Conservation (phyloP, 1,140 invertebrate species). For the Manduca sexta region DNA sequence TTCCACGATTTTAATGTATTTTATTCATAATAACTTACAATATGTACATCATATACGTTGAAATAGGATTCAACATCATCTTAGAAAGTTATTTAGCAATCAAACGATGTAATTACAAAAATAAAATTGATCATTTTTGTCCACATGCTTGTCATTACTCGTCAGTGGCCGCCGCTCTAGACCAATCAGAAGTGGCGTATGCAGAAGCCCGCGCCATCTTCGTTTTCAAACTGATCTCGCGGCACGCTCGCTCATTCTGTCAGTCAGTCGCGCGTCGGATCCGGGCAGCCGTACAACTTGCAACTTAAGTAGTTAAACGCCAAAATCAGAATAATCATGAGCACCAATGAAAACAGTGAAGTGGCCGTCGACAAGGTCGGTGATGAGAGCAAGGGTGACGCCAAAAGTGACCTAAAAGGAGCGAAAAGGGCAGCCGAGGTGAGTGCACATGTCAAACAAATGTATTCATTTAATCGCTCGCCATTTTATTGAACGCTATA, state of each 20-base stretch:
- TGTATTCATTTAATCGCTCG: slow-evolving; percentile 68
- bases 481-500: slow-evolving; percentile 69
- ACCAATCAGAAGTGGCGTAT: slow-evolving; percentile 75
- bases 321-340: slow-evolving; percentile 80
- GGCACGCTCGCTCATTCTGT: slow-evolving; percentile 59
- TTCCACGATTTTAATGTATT: slow-evolving; percentile 9
- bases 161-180: slow-evolving; percentile 54
- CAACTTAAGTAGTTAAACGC: slow-evolving; percentile 62
- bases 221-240: slow-evolving; percentile 83
- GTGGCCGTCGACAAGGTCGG: slow-evolving; percentile 87
- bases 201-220: slow-evolving; percentile 85
- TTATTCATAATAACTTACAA: background rate
- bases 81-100: background rate
- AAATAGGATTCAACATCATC: slow-evolving; percentile 25
- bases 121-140: slow-evolving; percentile 23
- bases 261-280: slow-evolving; percentile 77
- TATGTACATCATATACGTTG: background rate
- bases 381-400: slow-evolving; percentile 82
- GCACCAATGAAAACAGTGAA: slow-evolving; percentile 87
- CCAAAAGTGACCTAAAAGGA: slow-evolving; percentile 88
- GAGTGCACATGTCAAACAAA: slow-evolving; percentile 75
- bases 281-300: slow-evolving; percentile 68
- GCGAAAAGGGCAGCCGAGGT: slow-evolving; percentile 91
- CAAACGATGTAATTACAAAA: slow-evolving; percentile 10
- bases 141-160: slow-evolving; percentile 50